Percentiles rank a stretch among this genome's conserved stretches.
Conservation (phyloP, 2,888 invertebrate species). For the Parnassius orleans region DNA sequence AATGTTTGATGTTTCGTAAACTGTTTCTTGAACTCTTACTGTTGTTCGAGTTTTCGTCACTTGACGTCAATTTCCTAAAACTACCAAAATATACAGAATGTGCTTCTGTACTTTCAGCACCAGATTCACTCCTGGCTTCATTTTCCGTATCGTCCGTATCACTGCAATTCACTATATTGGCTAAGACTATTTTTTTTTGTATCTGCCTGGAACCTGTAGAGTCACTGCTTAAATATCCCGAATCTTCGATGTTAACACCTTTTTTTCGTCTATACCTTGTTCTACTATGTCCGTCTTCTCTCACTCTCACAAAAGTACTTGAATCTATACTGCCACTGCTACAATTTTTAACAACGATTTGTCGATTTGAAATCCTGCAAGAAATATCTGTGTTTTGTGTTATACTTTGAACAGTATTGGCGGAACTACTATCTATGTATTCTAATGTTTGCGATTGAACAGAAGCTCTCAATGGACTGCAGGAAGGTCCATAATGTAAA, state of each 20-base stretch:
- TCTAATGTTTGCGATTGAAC: slow-evolving; percentile 75
- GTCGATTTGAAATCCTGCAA: slow-evolving; percentile 49
- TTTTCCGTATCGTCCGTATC: slow-evolving; percentile 90
- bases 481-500: slow-evolving; percentile 52
- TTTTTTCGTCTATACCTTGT: slow-evolving; percentile 59
- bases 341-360: slow-evolving; percentile 40
- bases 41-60: slow-evolving; percentile 45
- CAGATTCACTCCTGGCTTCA: slow-evolving; percentile 92
- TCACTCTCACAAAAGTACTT: slow-evolving; percentile 64
- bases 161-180: slow-evolving; percentile 82
- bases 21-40: slow-evolving; percentile 33
- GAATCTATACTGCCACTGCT: slow-evolving; percentile 51
- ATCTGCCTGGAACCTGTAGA: slow-evolving; percentile 82
- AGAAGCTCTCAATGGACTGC: slow-evolving; percentile 76
- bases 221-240: slow-evolving; percentile 92
- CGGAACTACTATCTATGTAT: slow-evolving; percentile 61
- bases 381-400: slow-evolving; percentile 41
- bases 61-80: slow-evolving; percentile 76
- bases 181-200: slow-evolving; percentile 67
- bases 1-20: slow-evolving; percentile 32
- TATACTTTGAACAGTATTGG: slow-evolving; percentile 30
- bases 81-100: slow-evolving; percentile 93
- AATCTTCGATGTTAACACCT: slow-evolving; percentile 83
- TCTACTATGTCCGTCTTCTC: slow-evolving; percentile 49
- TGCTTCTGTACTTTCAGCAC: slow-evolving; percentile 92